Evolutionary conservation across 2,797 vertebrate species (phyloP).

Genomic region (Synaphobranchus kaupii): DNA sequence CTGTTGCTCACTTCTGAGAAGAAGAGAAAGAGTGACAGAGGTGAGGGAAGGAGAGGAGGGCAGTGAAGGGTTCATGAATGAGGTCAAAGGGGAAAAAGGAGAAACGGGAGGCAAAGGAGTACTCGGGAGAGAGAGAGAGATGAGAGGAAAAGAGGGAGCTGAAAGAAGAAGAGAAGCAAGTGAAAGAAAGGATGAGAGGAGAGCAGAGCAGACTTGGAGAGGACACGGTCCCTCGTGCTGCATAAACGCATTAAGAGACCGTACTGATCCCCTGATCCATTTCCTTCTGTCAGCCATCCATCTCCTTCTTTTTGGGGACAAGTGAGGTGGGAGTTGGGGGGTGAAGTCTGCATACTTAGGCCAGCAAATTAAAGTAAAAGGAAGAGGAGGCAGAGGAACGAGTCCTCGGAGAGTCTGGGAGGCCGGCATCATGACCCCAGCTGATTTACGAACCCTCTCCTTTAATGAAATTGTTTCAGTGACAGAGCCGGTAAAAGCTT

Average conservation of each 20-base stretch:
- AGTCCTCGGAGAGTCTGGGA: constrained; percentile 74
- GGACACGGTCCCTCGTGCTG: constrained; percentile 41
- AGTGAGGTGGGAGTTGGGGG: constrained; percentile 25
- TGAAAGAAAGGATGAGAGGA: constrained; percentile 39
- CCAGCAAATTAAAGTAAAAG: constrained; percentile 83
- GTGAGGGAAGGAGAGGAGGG: background rate
- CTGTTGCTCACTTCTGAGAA: background rate
- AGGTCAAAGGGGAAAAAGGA: background rate
- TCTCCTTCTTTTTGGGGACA: constrained; percentile 37
- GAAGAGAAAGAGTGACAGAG: background rate
- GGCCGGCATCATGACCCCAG: constrained; percentile 86
- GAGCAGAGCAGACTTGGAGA: background rate
- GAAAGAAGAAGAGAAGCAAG: constrained; percentile 38
- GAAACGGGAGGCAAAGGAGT: constrained; percentile 8
- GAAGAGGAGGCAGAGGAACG: constrained; percentile 62
- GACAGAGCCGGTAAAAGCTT: constrained; percentile 99
- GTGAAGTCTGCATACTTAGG: constrained; percentile 55
- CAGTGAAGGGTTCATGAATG: background rate
- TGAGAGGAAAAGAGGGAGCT: constrained; percentile 43
- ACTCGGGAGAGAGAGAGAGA: constrained; percentile 53
- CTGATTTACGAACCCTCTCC: constrained; percentile 98
- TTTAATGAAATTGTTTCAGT: constrained; percentile 99
- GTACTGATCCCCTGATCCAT: constrained; percentile 52
- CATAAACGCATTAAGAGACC: constrained; percentile 41
- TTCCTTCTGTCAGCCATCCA: constrained; percentile 43